phyloP scores from a whole-genome alignment of 2,888 invertebrate species.

The Osedax fenrisi region DNA sequence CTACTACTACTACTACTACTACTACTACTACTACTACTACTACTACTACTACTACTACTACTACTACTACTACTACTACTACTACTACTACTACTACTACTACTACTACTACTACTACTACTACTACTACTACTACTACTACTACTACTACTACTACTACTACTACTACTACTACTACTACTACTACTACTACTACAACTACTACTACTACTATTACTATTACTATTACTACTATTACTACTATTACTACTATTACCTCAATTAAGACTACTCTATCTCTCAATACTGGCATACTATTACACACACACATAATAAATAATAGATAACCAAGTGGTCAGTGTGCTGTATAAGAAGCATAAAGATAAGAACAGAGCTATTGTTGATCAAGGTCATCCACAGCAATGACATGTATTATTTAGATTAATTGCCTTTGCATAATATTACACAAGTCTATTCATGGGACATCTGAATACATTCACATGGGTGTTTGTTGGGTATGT shows the following conservation, averaged over 20 bases:
- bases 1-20: not conserved
- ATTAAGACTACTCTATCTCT: not conserved
- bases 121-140: not conserved
- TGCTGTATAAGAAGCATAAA: too few species aligned
- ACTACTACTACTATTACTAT: constrained; percentile 2
- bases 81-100: constrained; percentile 2
- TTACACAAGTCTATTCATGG: too few species aligned
- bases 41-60: not conserved
- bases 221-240: not conserved
- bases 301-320: too few species aligned
- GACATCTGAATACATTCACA: too few species aligned
- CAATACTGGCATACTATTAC: too few species aligned
- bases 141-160: not conserved
- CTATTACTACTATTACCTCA: not conserved
- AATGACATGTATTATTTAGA: too few species aligned
- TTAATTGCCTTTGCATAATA: too few species aligned
- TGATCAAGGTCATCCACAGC: too few species aligned
- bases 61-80: not conserved
- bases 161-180: constrained; percentile 2
- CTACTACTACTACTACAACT: not conserved
- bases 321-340: too few species aligned
- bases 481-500: too few species aligned
- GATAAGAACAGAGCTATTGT: too few species aligned
- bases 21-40: not conserved
- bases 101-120: not conserved